A percentile compares a stretch with the other conserved stretches of the same genome.
phyloP scores from a whole-genome alignment of 2,113 vertebrate species.

The Hirundichthys speculiger region DNA sequence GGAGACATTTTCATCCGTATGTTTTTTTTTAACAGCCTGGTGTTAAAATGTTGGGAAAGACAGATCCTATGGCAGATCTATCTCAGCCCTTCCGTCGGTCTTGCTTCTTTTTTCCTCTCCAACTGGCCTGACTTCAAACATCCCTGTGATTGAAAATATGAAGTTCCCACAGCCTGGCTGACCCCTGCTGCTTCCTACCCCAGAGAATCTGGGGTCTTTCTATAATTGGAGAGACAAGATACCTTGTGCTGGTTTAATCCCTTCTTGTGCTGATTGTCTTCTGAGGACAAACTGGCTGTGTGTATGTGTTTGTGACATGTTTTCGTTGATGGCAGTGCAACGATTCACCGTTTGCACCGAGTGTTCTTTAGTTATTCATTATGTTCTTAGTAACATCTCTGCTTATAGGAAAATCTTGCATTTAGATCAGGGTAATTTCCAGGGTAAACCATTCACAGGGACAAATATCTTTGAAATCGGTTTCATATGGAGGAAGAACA shows the following conservation, averaged over 20 bases:
- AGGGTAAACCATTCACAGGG: neutral
- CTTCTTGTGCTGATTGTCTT: conserved; percentile 35
- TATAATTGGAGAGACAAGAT: conserved; percentile 72
- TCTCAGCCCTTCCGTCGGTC: conserved; percentile 30
- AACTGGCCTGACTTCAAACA: conserved; percentile 65
- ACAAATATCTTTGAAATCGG: neutral
- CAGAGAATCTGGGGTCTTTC: conserved; percentile 54
- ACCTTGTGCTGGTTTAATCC: conserved; percentile 67
- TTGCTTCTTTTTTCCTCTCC: conserved; percentile 21
- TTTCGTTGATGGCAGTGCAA: conserved; percentile 5
- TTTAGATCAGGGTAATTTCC: too few species aligned
- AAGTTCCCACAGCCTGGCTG: conserved; percentile 71
- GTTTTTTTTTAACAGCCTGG: conserved; percentile 10
- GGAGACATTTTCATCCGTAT: conserved; percentile 19
- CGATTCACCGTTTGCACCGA: neutral
- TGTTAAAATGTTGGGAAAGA: neutral
- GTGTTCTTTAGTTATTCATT: neutral
- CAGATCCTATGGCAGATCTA: conserved; percentile 17
- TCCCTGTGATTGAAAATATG: conserved; percentile 65
- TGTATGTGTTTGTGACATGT: neutral
- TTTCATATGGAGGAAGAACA: neutral
- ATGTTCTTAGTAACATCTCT: neutral
- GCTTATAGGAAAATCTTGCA: neutral
- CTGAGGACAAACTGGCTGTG: conserved; percentile 27
- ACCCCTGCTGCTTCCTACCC: conserved; percentile 56